These are phyloP conservation scores for Podilymbus podiceps DNA, from an alignment of 2,113 vertebrate genomes.

Conservation along the genomic window DNA sequence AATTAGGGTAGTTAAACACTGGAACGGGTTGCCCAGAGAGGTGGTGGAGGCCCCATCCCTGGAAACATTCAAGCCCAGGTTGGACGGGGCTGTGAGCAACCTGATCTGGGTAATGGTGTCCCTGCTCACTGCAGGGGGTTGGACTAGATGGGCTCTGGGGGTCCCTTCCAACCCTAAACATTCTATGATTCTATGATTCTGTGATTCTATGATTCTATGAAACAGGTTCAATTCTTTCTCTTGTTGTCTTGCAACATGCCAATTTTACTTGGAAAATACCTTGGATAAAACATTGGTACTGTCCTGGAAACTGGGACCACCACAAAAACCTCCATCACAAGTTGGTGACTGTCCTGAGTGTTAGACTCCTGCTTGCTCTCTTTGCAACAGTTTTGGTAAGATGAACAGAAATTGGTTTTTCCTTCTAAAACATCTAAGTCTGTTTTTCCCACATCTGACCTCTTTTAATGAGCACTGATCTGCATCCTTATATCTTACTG, in stretches of 20 bases:
- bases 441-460: neutral
- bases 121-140: too few relatives aligned
- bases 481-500: neutral
- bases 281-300: neutral
- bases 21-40: too few relatives aligned
- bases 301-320: neutral
- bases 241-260: neutral
- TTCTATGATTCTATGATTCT: too few relatives aligned
- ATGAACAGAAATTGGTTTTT: neutral
- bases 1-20: too few relatives aligned
- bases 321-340: neutral
- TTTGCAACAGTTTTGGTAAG: neutral
- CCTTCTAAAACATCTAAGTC: neutral
- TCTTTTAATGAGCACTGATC: neutral
- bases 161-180: too few relatives aligned
- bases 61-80: too few relatives aligned
- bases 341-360: neutral
- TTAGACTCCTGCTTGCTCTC: neutral
- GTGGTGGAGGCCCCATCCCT: too few relatives aligned
- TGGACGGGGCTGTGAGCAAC: too few relatives aligned
- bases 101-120: too few relatives aligned
- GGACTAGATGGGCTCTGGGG: too few relatives aligned
- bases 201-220: too few relatives aligned
- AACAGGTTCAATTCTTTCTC: neutral
- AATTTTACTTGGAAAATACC: neutral